A percentile compares a stretch with the other conserved stretches of the same genome.
phyloP scores from a whole-genome alignment of 2,797 vertebrate genomes.

The Cynopterus sphinx region DNA sequence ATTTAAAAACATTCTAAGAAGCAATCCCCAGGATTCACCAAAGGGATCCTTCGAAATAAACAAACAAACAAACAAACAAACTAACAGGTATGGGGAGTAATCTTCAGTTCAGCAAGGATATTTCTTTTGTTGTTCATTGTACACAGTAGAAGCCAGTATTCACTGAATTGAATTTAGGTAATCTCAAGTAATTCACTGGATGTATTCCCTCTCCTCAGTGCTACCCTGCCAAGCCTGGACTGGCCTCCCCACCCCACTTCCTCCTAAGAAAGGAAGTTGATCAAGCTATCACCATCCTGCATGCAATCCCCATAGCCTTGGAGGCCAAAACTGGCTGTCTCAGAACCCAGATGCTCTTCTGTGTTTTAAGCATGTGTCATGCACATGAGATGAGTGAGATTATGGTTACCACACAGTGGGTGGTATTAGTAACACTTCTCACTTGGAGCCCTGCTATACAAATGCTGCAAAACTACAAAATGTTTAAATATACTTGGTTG shows the following conservation, averaged over 20 bases:
- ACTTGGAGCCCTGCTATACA: neutral
- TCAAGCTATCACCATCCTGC: slow-evolving; percentile 22
- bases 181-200: neutral
- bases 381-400: slow-evolving; percentile 9
- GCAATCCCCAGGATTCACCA: neutral
- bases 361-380: slow-evolving; percentile 26
- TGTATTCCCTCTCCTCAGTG: neutral
- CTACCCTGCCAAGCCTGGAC: neutral
- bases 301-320: neutral
- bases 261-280: slow-evolving; percentile 67
- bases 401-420: slow-evolving; percentile 24
- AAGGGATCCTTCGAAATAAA: neutral
- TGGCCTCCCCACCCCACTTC: neutral
- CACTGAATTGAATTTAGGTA: neutral
- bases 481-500: slow-evolving; percentile 29
- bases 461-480: slow-evolving; percentile 18
- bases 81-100: neutral
- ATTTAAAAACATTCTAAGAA: slow-evolving; percentile 10
- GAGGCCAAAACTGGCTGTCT: neutral
- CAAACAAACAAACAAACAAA: neutral
- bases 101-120: neutral
- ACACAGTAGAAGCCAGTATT: neutral
- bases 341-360: neutral
- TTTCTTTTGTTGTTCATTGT: neutral
- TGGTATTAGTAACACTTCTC: slow-evolving; percentile 33